phyloP scores from a whole-genome alignment of 1,140 invertebrate genomes.

The Venustaconcha ellipsiformis region DNA sequence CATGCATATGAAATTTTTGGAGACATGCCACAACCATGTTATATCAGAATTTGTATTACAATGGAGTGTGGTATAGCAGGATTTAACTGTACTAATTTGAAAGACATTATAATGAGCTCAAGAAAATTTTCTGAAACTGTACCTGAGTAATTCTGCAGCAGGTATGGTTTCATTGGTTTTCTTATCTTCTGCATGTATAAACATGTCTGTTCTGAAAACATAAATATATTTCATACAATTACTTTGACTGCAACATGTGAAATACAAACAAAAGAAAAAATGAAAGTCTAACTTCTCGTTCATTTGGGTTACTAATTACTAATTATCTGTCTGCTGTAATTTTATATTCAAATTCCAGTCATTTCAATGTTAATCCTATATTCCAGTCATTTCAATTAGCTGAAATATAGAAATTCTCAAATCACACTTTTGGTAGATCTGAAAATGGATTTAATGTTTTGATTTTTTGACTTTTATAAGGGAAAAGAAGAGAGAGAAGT shows the following conservation, averaged over 20 bases:
- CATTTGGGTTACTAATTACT: background rate
- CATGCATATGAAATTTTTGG: background rate
- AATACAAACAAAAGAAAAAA: background rate
- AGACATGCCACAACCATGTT: background rate
- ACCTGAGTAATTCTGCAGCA: slow-evolving; percentile 64
- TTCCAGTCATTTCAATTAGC: background rate
- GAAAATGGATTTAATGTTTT: no score
- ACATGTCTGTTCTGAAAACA: slow-evolving; percentile 82
- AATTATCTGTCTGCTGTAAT: background rate
- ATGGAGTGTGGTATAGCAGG: background rate
- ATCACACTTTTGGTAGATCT: no score
- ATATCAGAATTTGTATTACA: no score
- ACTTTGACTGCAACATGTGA: background rate
- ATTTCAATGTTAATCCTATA: background rate
- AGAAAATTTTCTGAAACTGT: slow-evolving; percentile 22
- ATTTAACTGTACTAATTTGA: background rate
- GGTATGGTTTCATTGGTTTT: slow-evolving; percentile 92
- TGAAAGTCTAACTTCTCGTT: background rate
- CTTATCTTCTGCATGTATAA: slow-evolving; percentile 90
- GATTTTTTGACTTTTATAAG: no score
- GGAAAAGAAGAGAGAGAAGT: no score
- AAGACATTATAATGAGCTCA: background rate
- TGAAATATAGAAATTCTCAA: background rate
- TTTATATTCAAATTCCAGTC: background rate
- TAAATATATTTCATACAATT: slow-evolving; percentile 20